Evolutionary conservation across 92 coral and sea anemone species (phyloP).

Genomic region (Pocillopora meandrina): DNA sequence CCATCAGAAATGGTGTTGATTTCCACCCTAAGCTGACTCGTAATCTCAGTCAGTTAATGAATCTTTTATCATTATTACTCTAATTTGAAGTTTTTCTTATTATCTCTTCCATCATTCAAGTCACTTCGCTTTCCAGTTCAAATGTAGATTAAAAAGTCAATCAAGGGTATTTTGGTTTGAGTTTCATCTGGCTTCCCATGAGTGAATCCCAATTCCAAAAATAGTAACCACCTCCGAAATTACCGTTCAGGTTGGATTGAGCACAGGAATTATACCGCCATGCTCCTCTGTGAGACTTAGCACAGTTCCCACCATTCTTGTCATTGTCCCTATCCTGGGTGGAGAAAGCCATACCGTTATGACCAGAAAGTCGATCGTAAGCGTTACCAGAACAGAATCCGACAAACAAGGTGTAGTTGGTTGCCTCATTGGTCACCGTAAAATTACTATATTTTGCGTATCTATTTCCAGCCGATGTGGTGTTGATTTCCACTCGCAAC

Average conservation of each 20-base stretch:
- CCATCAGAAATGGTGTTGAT: neutral
- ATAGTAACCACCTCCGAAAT: slow-evolving; percentile 49
- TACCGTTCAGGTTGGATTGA: slow-evolving; percentile 60
- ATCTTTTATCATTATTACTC: slow-evolving; percentile 14
- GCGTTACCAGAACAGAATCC: slow-evolving; percentile 45
- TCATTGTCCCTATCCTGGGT: slow-evolving; percentile 75
- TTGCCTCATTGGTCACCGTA: slow-evolving; percentile 52
- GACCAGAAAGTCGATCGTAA: slow-evolving; percentile 29
- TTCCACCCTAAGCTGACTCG: slow-evolving; percentile 49
- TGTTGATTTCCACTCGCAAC: slow-evolving; percentile 53
- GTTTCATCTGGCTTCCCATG: slow-evolving; percentile 57
- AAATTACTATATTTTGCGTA: slow-evolving; percentile 57
- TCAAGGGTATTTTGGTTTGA: slow-evolving; percentile 26
- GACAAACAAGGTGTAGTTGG: slow-evolving; percentile 56
- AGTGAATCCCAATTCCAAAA: slow-evolving; percentile 37
- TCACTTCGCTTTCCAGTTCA: too few species aligned
- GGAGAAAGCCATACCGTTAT: slow-evolving; percentile 68
- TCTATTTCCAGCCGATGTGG: slow-evolving; percentile 23
- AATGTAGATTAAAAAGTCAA: neutral
- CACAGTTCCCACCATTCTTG: slow-evolving; percentile 30
- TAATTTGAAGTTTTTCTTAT: too few species aligned
- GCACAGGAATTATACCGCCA: slow-evolving; percentile 75
- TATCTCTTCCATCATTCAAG: neutral
- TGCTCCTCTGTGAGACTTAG: slow-evolving; percentile 44
- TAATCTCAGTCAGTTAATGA: slow-evolving; percentile 59